phyloP scores from a whole-genome alignment of 2,113 vertebrate genomes.

The Ceratotherium simum region DNA sequence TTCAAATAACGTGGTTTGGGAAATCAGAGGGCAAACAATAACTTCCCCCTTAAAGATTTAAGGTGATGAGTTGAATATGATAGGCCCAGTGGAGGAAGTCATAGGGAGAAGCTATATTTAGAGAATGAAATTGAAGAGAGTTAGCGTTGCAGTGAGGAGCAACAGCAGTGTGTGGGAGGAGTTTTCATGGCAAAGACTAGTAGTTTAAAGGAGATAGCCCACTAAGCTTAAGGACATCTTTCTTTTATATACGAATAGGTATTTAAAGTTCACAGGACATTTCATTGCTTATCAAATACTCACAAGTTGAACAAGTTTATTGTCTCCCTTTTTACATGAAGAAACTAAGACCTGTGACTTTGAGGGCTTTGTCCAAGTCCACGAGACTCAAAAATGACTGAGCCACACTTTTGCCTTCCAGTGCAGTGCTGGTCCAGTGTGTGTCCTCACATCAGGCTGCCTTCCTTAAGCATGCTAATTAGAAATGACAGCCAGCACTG shows the following conservation, averaged over 20 bases:
- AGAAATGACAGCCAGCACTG: not conserved
- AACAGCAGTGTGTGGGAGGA: accelerated
- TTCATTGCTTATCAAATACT: not conserved
- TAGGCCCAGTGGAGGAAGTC: not conserved
- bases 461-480: not conserved
- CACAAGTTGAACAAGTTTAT: not conserved
- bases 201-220: not conserved
- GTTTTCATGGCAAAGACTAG: not conserved
- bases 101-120: not conserved
- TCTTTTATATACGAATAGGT: not conserved
- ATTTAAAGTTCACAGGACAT: not conserved
- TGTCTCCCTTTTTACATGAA: not conserved
- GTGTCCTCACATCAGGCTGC: not conserved
- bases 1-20: not conserved
- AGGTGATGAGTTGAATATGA: not conserved
- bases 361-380: not conserved
- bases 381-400: not conserved
- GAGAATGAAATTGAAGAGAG: not conserved
- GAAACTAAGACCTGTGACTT: not conserved
- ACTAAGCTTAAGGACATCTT: not conserved
- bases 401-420: not conserved
- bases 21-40: not conserved
- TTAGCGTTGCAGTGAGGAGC: not conserved
- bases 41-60: not conserved
- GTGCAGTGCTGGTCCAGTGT: too few relatives aligned